Conservation (phyloP, 2,797 vertebrate genomes). For the Falco naumanni region DNA sequence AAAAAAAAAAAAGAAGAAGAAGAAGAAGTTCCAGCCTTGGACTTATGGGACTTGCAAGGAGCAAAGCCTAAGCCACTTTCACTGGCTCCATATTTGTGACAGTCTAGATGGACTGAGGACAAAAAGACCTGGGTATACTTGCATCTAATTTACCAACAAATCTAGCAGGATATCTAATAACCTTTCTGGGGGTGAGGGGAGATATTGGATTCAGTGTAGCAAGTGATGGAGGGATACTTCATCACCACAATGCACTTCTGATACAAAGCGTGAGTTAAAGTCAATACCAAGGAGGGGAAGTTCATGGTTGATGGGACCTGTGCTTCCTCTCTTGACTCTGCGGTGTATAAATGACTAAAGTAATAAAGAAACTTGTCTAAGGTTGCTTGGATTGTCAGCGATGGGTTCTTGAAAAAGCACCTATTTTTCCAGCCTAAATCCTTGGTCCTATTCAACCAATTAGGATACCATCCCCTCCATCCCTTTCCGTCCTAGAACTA, state of each 20-base stretch:
- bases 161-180: neutral
- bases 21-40: neutral
- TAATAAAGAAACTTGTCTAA: neutral
- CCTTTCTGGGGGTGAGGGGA: accelerated
- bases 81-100: neutral
- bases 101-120: neutral
- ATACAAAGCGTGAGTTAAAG: neutral
- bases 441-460: neutral
- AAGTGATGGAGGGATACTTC: neutral
- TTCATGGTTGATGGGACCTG: neutral
- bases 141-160: neutral
- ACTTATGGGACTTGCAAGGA: neutral
- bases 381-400: neutral
- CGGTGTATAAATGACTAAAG: neutral
- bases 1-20: neutral
- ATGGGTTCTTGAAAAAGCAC: neutral
- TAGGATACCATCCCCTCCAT: accelerated
- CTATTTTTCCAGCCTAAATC: neutral
- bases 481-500: neutral
- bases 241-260: no score
- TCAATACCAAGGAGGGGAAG: neutral
- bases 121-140: neutral
- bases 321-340: neutral
- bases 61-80: neutral
- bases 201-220: neutral